These are phyloP conservation scores for Diabrotica balteata DNA, from an alignment of 2,888 invertebrate genomes.

Conservation along the genomic window DNA sequence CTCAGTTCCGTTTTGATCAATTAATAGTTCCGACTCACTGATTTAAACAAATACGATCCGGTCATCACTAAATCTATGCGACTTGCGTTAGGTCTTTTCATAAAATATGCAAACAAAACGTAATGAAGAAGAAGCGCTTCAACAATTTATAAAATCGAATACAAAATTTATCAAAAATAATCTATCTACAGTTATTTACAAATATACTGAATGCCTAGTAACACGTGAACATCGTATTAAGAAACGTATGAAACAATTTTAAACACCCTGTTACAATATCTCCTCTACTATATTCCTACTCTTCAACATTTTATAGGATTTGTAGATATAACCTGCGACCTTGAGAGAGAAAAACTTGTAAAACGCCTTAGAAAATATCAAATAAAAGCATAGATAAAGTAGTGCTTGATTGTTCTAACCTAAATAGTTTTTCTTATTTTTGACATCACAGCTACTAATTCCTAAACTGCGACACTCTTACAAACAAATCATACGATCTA, in stretches of 20 bases:
- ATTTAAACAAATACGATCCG: no score
- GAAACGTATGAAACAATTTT: constrained; percentile 26
- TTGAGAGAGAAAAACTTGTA: constrained; percentile 25
- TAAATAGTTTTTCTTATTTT: constrained; percentile 48
- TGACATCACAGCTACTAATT: constrained; percentile 57
- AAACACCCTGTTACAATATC: constrained; percentile 25
- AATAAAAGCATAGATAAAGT: constrained; percentile 34
- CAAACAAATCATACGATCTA: constrained; percentile 42
- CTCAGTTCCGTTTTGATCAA: no score
- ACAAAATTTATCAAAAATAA: constrained; percentile 35
- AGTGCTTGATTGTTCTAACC: constrained; percentile 45
- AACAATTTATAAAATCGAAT: constrained; percentile 29
- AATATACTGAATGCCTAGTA: constrained; percentile 32
- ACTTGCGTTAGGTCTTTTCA: constrained; percentile 27
- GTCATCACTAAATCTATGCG: no score
- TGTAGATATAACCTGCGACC: constrained; percentile 25
- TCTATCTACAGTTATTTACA: constrained; percentile 38
- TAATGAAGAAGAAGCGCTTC: constrained; percentile 23
- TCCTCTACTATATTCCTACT: constrained; percentile 18
- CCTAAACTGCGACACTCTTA: constrained; percentile 53
- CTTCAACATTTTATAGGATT: constrained; percentile 29
- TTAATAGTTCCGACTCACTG: no score
- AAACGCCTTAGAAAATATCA: constrained; percentile 22
- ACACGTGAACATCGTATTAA: constrained; percentile 20
- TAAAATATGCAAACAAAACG: constrained; percentile 32